phyloP scores from a whole-genome alignment of 2,888 invertebrate genomes.

The Macrophya alboannulata region DNA sequence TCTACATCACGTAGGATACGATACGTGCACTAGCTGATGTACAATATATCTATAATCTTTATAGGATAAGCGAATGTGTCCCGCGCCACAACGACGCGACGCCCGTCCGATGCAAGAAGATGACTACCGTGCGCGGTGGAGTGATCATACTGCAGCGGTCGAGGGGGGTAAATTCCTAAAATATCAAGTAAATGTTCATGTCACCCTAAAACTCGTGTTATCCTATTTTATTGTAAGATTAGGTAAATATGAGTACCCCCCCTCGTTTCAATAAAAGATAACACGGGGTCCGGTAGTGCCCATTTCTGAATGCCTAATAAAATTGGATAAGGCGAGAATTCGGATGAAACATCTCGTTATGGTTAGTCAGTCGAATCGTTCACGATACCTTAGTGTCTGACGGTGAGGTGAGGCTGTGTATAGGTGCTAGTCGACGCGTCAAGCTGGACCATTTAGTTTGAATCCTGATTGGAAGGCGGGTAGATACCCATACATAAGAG shows the following conservation, averaged over 20 bases:
- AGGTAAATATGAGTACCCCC: slow-evolving; percentile 45
- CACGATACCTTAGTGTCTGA: background rate
- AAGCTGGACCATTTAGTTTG: slow-evolving; percentile 44
- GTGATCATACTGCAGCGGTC: background rate
- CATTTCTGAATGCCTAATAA: slow-evolving; percentile 27
- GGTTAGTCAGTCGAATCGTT: slow-evolving; percentile 22
- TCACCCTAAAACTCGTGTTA: slow-evolving; percentile 35
- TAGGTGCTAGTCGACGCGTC: slow-evolving; percentile 12
- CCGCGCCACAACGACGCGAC: background rate
- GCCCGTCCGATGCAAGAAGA: background rate
- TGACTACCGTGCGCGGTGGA: background rate
- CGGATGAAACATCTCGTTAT: slow-evolving; percentile 34
- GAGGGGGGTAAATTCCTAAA: slow-evolving; percentile 14
- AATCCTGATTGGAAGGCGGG: slow-evolving; percentile 38
- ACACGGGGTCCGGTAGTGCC: slow-evolving; percentile 7
- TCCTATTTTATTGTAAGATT: slow-evolving; percentile 53
- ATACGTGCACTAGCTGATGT: slow-evolving; percentile 21
- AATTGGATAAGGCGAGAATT: slow-evolving; percentile 47
- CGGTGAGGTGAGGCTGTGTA: background rate
- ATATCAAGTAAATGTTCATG: slow-evolving; percentile 33
- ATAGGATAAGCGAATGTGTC: slow-evolving; percentile 40
- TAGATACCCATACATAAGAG: background rate
- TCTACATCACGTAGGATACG: slow-evolving; percentile 7
- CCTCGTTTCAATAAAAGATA: slow-evolving; percentile 47
- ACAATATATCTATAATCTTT: slow-evolving; percentile 5